Conservation (phyloP, 2,888 invertebrate species). For the Cerceris rybyensis region DNA sequence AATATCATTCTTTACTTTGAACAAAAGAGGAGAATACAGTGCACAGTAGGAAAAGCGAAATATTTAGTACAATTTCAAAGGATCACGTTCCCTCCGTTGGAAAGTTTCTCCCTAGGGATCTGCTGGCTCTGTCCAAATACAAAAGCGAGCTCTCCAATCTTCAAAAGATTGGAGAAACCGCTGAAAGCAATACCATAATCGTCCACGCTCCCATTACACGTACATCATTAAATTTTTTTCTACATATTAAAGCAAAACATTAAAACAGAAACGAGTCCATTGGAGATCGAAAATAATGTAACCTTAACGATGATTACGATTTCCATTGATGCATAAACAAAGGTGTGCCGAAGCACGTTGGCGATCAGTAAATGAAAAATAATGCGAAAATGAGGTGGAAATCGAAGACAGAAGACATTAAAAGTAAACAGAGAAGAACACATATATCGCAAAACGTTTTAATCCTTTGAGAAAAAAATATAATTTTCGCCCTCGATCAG, state of each 20-base stretch:
- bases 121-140: background rate
- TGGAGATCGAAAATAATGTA: background rate
- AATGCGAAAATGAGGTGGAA: background rate
- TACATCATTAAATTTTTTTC: too few relatives aligned
- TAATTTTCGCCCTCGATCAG: too few relatives aligned
- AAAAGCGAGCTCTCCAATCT: background rate
- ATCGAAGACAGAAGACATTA: background rate
- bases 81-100: too few relatives aligned
- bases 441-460: background rate
- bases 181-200: too few relatives aligned
- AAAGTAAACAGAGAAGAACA: background rate
- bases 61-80: too few relatives aligned
- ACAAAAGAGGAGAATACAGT: too few relatives aligned
- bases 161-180: too few relatives aligned
- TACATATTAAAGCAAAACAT: background rate
- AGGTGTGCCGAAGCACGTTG: slow-evolving; percentile 23
- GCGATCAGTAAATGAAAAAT: slow-evolving; percentile 2
- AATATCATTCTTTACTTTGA: too few relatives aligned
- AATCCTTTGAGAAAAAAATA: too few relatives aligned
- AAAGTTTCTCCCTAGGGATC: background rate
- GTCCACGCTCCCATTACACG: too few relatives aligned
- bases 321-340: slow-evolving; percentile 19
- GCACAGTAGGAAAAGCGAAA: too few relatives aligned
- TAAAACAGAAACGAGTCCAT: background rate
- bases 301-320: background rate